A percentile compares a stretch with the other conserved stretches of the same genome.
Evolutionary conservation across 2,113 vertebrate species (phyloP).

Genomic region (Ctenodactylus gundi): DNA sequence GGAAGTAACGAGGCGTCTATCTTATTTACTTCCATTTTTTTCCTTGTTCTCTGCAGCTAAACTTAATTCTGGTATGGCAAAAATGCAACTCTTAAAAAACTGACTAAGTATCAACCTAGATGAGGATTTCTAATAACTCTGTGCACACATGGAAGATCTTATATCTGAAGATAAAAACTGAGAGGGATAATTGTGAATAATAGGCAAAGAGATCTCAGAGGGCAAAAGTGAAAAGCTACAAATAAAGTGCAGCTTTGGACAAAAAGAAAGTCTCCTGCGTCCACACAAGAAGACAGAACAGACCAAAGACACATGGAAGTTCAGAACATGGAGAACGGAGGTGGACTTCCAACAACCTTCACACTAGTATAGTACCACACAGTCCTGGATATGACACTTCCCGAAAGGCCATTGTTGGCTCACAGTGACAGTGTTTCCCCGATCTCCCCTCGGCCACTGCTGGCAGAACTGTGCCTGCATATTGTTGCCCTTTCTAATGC

Average conservation of each 20-base stretch:
- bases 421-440: not conserved
- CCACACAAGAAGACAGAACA: not conserved
- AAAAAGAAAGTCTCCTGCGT: not conserved
- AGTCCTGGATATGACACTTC: not conserved
- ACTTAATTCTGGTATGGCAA: not conserved
- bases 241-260: not conserved
- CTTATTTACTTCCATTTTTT: not conserved
- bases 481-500: not conserved
- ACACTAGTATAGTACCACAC: too few relatives aligned
- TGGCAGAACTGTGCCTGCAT: not conserved
- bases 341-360: not conserved
- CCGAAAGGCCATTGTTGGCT: not conserved
- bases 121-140: not conserved
- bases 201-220: not conserved
- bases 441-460: not conserved
- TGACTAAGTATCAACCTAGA: not conserved
- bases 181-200: not conserved
- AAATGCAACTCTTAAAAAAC: not conserved
- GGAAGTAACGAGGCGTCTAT: not conserved
- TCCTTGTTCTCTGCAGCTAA: not conserved
- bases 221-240: conserved; percentile 19
- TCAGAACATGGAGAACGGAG: not conserved
- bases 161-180: not conserved
- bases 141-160: not conserved
- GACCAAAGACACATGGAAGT: not conserved